Evolutionary conservation across 1,140 invertebrate species (phyloP), one percentile per base, ranked within the genome.

Genomic region (Cardiocondyla obscurior): DNA sequence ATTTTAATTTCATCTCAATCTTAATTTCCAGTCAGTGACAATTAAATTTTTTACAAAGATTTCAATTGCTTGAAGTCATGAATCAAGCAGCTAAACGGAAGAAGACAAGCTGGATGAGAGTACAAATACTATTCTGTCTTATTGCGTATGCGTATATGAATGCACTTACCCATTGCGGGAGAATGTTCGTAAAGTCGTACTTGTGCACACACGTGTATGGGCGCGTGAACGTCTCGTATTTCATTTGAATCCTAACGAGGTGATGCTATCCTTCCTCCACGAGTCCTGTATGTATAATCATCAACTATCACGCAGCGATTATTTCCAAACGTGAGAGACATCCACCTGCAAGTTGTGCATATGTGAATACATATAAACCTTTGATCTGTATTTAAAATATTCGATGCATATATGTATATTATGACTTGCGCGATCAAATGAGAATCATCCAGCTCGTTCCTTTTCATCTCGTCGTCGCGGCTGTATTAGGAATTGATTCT

Each of bases 181-280:
- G 30, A n/a, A 53, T 19, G 25, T 33, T 67, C 22, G 60, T 22
- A 28, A 53, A 51, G 60, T 16, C 42, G 36, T 30, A n/a, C n/a
- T n/a, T n/a, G 53, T 33, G 8, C 33, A 19, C n/a, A 7, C 42
- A 25, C 33, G 42, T 65, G 19, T 36, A 36, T 57, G n/a, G 2
- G n/a, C 36, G 39, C n/a, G 55, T 33, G 25, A 49, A 12, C 36
- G 51, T 42, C 28, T 28, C 14, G 14, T 22, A 36, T 65, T 12
- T 44, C 30, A 51, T 77, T 79, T 55, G 33, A 69, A 79, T 79
- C 62, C 22, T 69, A 69, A 79, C 62, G 33, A 79, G 46, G 36
- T 28, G 39, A 42, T 46, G 33, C 46, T 14, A 60, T 77, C 65
- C 44, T 19, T 65, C 44, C 30, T 25, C 30, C 25, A 44, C 5